These are phyloP conservation scores for Phodopus roborovskii DNA, from an alignment of 2,113 vertebrate species.

Conservation along the genomic window DNA sequence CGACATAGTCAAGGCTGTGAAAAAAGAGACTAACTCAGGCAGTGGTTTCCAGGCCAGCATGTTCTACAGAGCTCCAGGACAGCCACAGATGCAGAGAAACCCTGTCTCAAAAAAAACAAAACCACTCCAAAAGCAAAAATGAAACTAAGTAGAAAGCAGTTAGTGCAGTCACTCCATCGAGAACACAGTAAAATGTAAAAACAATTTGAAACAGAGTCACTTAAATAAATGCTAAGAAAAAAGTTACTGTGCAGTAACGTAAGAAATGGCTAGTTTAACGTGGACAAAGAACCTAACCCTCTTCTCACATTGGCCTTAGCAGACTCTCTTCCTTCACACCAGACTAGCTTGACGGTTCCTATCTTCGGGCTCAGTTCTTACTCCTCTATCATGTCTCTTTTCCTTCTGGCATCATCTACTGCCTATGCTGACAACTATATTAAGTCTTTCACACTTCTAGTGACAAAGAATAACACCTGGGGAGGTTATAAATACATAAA, in stretches of 20 bases:
- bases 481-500: background rate
- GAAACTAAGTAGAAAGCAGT: background rate
- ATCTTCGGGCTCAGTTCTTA: background rate
- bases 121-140: background rate
- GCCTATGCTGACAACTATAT: background rate
- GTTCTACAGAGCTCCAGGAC: too few relatives aligned
- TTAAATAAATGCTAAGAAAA: background rate
- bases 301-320: background rate
- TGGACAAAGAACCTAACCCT: background rate
- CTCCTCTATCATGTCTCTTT: background rate
- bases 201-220: background rate
- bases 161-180: background rate
- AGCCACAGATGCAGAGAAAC: background rate
- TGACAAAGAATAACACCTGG: background rate
- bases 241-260: background rate
- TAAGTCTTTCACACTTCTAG: background rate
- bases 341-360: background rate
- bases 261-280: background rate
- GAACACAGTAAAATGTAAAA: background rate
- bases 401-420: background rate
- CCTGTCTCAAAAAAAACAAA: background rate
- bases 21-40: background rate
- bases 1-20: background rate
- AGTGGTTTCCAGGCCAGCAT: too few relatives aligned
- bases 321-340: background rate